Base-by-base conservation (phyloP, 2,113 vertebrate genomes). In the Coryphaenoides rupestris region DNA sequence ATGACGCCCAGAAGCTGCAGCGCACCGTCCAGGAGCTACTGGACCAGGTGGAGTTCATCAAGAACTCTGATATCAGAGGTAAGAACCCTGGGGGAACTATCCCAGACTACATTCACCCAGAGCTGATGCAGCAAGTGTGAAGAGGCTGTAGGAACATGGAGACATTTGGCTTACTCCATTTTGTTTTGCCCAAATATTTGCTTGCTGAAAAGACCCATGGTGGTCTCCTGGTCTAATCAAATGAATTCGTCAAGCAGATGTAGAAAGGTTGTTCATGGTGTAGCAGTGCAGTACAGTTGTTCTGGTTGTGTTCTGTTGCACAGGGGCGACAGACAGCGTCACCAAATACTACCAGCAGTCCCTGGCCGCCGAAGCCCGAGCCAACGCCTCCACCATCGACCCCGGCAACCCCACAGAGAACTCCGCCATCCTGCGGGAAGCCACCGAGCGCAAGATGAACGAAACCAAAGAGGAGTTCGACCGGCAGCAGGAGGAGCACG, bases 51-150 rank as follows among this genome's bases (percentile, higher is more conserved):
- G 93, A 99, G 84, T 94, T 95, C 73, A 94, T 98, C 76, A 98
- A 98, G 81, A 98, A 98, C 80, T 98, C 97, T 1, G 94, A 99
- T 81, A 84, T 99, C 73, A 90, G 89, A 65, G 97, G 97, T 98
- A 62, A 87, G 91, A 66, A 45, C 3, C 1, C 2, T 17, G 5
- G 19, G n/a, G 19, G 19, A 54, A 21, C 33, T 2, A 40, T 7
- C 33, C 33, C 33, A 40, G 9, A 40, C 6, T 10, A 40, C 13
- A 40, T 40, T 2, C 9, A 40, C 33, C 33, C 33, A 40, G 33
- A 40, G 33, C 33, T 40, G 33, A 40, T 12, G 9, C 33, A 40
- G 33, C 9, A 7, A 10, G 9, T 26, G n/a, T n/a, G n/a, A n/a
- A n/a, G n/a, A n/a, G 24, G 24, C 24, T 26, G 24, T 3, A 26